These are phyloP conservation scores for Lasioglossum baleicum DNA, from an alignment of 1,140 invertebrate genomes.

Conservation along the genomic window DNA sequence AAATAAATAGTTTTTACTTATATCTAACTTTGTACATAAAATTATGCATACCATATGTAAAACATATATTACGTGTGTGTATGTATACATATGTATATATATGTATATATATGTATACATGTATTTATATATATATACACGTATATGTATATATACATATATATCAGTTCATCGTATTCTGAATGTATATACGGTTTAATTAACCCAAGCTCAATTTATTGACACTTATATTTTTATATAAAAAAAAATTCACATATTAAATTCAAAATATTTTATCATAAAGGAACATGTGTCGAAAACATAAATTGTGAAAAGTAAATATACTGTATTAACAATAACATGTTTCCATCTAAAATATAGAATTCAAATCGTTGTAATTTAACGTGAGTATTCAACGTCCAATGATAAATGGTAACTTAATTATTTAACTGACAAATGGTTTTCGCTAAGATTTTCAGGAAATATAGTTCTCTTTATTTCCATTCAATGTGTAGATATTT, in stretches of 20 bases:
- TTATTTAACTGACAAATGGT: neutral
- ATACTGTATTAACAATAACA: neutral
- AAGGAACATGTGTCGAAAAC: neutral
- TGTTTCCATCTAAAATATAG: neutral
- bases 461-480: constrained; percentile 34
- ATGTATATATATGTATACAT: neutral
- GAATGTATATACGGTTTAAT: neutral
- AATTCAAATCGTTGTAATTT: neutral
- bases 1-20: constrained; percentile 42
- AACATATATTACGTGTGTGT: neutral
- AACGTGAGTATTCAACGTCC: neutral
- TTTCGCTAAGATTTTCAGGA: neutral
- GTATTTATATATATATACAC: too few relatives aligned
- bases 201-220: neutral
- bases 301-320: neutral
- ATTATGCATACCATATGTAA: constrained; percentile 19
- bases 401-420: neutral
- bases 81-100: neutral
- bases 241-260: neutral
- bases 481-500: constrained; percentile 24
- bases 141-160: too few relatives aligned
- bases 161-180: neutral
- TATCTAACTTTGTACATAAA: constrained; percentile 37
- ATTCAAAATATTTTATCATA: neutral
- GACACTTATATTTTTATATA: constrained; percentile 4